These are phyloP conservation scores for Poeciliopsis occidentalis DNA, from an alignment of 2,113 vertebrate genomes.

Conservation along the genomic window DNA sequence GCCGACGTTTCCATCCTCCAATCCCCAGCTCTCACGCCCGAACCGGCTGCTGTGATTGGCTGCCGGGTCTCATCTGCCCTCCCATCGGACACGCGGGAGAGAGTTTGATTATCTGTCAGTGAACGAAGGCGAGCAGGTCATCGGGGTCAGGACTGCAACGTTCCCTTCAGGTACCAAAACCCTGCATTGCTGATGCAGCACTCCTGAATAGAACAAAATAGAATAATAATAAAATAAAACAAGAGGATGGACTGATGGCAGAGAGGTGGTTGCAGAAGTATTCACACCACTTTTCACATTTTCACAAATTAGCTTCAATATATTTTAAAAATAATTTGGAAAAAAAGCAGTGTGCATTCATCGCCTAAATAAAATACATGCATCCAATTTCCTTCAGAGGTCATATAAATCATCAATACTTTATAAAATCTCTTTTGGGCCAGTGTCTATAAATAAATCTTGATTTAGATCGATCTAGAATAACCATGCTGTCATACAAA, in stretches of 20 bases:
- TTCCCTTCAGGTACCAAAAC: conserved; percentile 99
- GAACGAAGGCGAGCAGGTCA: conserved; percentile 31
- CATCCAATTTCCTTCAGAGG: too few species aligned
- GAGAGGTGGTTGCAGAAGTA: too few species aligned
- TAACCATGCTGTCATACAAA: too few species aligned
- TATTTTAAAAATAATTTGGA: too few species aligned
- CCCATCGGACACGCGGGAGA: conserved; percentile 53
- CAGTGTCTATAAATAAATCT: too few species aligned
- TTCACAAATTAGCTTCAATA: too few species aligned
- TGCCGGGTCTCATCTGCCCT: conserved; percentile 48
- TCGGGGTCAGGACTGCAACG: conserved; percentile 91
- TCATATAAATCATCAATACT: too few species aligned
- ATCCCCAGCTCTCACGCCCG: conserved; percentile 27
- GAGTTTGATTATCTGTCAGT: conserved; percentile 43
- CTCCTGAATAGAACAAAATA: conserved; percentile 78
- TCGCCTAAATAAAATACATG: too few species aligned
- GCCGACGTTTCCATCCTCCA: conserved; percentile 33
- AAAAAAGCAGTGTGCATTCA: too few species aligned
- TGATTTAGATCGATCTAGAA: too few species aligned
- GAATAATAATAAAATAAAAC: conserved; percentile 31
- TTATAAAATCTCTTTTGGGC: too few species aligned
- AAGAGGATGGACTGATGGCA: not conserved
- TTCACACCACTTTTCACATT: too few species aligned
- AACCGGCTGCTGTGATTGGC: conserved; percentile 59
- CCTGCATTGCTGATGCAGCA: conserved; percentile 92